Evolutionary conservation across 2,888 invertebrate genomes (phyloP), one percentile per base, ranked within the genome.

Genomic region (Aleiodes leptofemur): DNA sequence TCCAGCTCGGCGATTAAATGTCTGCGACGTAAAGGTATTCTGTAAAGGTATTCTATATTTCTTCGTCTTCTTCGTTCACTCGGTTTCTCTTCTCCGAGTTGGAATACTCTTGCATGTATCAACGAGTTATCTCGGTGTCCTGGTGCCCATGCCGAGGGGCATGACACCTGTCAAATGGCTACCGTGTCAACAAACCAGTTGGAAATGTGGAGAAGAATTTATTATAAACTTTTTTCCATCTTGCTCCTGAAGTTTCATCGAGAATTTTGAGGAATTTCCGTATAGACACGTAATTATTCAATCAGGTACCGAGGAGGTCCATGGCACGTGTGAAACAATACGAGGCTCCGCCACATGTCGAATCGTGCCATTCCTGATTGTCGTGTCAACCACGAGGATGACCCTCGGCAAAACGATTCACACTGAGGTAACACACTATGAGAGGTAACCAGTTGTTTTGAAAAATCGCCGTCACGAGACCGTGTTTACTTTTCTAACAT

Each of bases 161-260:
- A 85, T 88, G 89, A 88, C 88, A 88, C 87, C 88, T 87, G 88
- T 88, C 89, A 87, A 87, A 86, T 83, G 51, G 78, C 81, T 74
- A 57, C 71, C 29, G 72, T 77, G 57, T 56, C 34, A 14, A 3
- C 14, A 5, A n/a, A 14, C 11, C 16, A 38, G 38, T 38, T 38
- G 38, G 38, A 53, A 11, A 53, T 14, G 51, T 53, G n/a, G 38
- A 38, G 8, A 38, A 38, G 3, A 38, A 23, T 23, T 38, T 8
- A 38, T 38, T 38, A 38, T 38, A 7, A 23, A 23, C 23, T 23
- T 23, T 23, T 23, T 23, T 23, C 2, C 23, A 23, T 23, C 23
- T 23, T 23, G 2, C 29, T 16, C 9, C 29, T 56, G 9, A 16
- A 57, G 23, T 23, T 57, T 29, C 7, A n/a, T n/a, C 34, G 9